These are phyloP conservation scores for Pogonomyrmex californicus DNA, from an alignment of 1,140 invertebrate genomes.

Conservation along the genomic window DNA sequence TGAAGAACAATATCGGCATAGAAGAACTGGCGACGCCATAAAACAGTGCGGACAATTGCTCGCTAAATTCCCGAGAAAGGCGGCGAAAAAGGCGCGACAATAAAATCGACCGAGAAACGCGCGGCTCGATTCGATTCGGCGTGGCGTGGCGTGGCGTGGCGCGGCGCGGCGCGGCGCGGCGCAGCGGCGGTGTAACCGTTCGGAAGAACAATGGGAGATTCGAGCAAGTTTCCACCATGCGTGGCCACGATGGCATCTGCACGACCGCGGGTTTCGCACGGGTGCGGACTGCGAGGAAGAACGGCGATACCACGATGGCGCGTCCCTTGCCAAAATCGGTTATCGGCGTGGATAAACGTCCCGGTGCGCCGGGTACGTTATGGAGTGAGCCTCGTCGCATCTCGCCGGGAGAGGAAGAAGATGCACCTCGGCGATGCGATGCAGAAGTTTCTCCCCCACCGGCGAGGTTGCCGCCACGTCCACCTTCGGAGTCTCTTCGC, in stretches of 20 bases:
- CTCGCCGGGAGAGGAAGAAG: neutral
- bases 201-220: constrained; percentile 70
- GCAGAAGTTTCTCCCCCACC: constrained; percentile 11
- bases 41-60: constrained; percentile 58
- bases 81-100: constrained; percentile 60
- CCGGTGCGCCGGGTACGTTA: constrained; percentile 57
- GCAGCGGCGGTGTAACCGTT: neutral
- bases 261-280: constrained; percentile 46
- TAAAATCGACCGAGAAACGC: constrained; percentile 58
- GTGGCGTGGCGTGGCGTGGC: neutral
- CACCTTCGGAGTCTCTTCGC: constrained; percentile 77
- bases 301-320: constrained; percentile 15
- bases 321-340: constrained; percentile 72
- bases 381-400: constrained; percentile 41
- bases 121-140: constrained; percentile 47
- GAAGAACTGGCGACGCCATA: constrained; percentile 28
- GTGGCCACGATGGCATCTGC: constrained; percentile 62
- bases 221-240: constrained; percentile 64
- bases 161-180: too few species aligned
- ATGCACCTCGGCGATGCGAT: constrained; percentile 27
- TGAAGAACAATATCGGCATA: neutral
- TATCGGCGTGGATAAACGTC: constrained; percentile 72
- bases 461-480: constrained; percentile 51
- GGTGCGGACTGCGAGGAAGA: constrained; percentile 31
- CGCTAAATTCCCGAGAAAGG: constrained; percentile 51